Evolutionary conservation across 2,113 vertebrate species (phyloP).

Genomic region (Anguilla rostrata): DNA sequence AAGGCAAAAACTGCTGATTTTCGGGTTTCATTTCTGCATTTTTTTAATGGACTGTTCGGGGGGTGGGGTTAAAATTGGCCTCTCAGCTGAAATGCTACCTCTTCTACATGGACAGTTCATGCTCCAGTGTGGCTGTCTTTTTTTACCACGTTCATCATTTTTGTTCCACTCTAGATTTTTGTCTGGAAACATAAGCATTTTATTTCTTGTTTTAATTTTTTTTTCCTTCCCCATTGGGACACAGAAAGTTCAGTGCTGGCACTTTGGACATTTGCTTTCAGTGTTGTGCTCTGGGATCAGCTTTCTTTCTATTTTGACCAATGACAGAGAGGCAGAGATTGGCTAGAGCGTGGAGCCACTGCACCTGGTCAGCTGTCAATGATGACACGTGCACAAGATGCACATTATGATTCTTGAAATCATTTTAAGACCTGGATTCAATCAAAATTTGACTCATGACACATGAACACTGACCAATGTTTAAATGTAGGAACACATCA

Average conservation of each 20-base stretch:
- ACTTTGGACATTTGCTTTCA: constrained; percentile 27
- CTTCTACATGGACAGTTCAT: constrained; percentile 34
- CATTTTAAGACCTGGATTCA: neutral
- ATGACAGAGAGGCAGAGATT: constrained; percentile 6
- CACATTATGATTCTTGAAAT: neutral
- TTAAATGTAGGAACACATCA: no score
- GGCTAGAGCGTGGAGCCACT: neutral
- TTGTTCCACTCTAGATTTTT: constrained; percentile 21
- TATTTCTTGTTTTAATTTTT: constrained; percentile 23
- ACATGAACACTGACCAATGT: no score
- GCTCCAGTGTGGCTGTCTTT: constrained; percentile 38
- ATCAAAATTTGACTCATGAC: no score
- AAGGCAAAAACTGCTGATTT: constrained; percentile 45
- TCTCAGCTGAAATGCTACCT: constrained; percentile 50
- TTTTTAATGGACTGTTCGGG: constrained; percentile 13
- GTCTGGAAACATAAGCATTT: constrained; percentile 34
- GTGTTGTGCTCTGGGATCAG: constrained; percentile 19
- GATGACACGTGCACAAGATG: neutral
- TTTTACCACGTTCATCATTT: constrained; percentile 44
- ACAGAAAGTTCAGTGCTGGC: constrained; percentile 7
- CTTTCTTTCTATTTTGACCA: constrained; percentile 18
- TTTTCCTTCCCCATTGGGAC: neutral
- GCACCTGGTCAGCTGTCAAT: neutral
- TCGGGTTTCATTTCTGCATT: constrained; percentile 35
- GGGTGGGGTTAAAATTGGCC: constrained; percentile 25